Evolutionary conservation across 64 coral and sea anemone species (phyloP), one percentile per base, ranked within the genome.

Genomic region (Actinia tenebrosa): DNA sequence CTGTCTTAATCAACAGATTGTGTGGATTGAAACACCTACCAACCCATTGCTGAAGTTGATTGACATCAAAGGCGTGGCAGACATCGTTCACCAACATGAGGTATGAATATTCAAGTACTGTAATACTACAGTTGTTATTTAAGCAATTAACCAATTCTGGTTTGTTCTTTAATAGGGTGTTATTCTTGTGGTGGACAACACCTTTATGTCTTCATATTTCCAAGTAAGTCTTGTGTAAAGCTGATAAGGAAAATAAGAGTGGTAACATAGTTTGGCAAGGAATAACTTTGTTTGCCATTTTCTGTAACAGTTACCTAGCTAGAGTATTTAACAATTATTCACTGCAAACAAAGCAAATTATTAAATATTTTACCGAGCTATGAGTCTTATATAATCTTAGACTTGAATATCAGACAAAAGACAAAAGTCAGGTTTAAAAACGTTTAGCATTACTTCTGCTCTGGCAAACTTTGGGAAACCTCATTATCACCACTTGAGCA

Each of bases 21-120:
- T 98, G 0, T 98, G 96, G 96, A 85, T 98, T 44, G 96, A 98
- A 83, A 98, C 96, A 15, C 96, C 96, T 42, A 98, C 96, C 22
- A 98, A 98, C 80, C 96, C 96, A 59, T 75, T 92, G n/a, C 77
- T 98, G 30, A 98, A 98, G 78, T 60, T 98, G 86, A 89, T 90
- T 46, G 93, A 98, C 61, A 95, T 98, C 78, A 84, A 90, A 78
- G 96, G 84, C 16, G 93, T 87, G 83, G 85, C 96, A 27, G 85
- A 98, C 19, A 88, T 98, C 78, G 96, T 94, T 64, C 93, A 88
- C 22, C 55, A 98, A 83, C 90, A 92, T 84, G 78, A 98, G 82
- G 96, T 98, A 86, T 45, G 69, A 20, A 64, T 64, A 11, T 16
- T 71, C 9, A 26, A 71, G 23, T 26, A 10, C 8, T 20, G 7